Conservation (phyloP, 1,140 invertebrate species). For the Dendrolimus kikuchii region DNA sequence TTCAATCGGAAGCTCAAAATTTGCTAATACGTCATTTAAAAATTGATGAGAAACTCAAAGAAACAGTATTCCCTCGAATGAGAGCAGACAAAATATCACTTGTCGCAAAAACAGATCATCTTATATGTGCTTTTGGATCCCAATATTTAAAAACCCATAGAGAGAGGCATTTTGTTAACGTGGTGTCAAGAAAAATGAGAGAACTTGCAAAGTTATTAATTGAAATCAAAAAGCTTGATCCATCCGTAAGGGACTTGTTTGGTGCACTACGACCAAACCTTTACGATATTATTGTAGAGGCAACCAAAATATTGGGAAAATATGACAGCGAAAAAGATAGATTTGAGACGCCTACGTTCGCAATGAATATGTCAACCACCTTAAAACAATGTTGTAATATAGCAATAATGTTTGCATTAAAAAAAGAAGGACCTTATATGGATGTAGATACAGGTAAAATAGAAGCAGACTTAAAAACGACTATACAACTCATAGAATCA, state of each 20-base stretch:
- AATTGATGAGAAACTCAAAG: constrained; percentile 19
- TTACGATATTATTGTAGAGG: constrained; percentile 18
- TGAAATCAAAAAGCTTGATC: constrained; percentile 27
- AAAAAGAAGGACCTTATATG: constrained; percentile 15
- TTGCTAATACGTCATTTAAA: constrained; percentile 16
- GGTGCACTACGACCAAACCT: constrained; percentile 22
- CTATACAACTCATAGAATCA: constrained; percentile 30
- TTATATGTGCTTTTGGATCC: constrained; percentile 33
- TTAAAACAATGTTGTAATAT: constrained; percentile 20
- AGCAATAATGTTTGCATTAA: constrained; percentile 14
- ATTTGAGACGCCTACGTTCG: constrained; percentile 14
- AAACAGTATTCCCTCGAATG: constrained; percentile 18
- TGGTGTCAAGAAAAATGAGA: constrained; percentile 34
- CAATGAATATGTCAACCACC: constrained; percentile 14
- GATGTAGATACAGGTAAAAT: constrained; percentile 17
- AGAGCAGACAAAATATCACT: constrained; percentile 17
- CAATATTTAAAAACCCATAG: constrained; percentile 34
- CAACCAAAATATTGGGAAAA: constrained; percentile 19
- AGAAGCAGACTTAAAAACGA: constrained; percentile 28
- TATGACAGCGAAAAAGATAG: constrained; percentile 17
- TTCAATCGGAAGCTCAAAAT: constrained; percentile 22
- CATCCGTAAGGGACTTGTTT: constrained; percentile 22
- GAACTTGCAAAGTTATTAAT: constrained; percentile 27
- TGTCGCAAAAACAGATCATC: constrained; percentile 23
- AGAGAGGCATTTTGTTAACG: constrained; percentile 30